Percentiles rank a stretch among this genome's conserved stretches.
These are phyloP conservation scores for Nothoprocta perdicaria DNA, from an alignment of 2,113 vertebrate species.

Conservation along the genomic window DNA sequence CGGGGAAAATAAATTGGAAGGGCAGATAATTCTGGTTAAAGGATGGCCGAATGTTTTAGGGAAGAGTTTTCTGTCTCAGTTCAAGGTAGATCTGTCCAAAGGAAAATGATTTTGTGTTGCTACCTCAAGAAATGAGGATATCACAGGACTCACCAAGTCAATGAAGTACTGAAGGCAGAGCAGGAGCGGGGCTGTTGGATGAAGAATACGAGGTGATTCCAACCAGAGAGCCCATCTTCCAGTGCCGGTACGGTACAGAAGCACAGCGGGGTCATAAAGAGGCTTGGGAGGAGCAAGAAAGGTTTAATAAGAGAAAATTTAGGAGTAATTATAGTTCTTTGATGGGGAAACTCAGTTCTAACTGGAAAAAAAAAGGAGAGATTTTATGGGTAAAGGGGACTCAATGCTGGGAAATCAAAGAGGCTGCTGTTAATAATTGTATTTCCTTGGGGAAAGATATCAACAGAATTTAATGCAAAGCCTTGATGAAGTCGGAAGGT, in stretches of 20 bases:
- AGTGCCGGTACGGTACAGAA: fast-evolving
- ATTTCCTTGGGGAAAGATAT: neutral
- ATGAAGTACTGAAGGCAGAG: neutral
- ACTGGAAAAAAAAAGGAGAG: neutral
- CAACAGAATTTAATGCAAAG: no score
- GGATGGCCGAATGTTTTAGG: neutral
- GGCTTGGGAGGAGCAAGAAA: fast-evolving
- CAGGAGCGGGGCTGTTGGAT: neutral
- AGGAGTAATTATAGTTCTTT: neutral
- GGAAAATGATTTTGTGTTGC: neutral
- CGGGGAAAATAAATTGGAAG: neutral
- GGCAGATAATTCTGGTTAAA: neutral
- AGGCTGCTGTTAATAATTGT: neutral
- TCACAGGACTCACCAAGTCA: neutral
- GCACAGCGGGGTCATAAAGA: neutral
- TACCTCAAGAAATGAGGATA: neutral
- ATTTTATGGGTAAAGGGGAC: neutral
- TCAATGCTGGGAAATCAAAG: neutral
- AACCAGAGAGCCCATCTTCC: neutral
- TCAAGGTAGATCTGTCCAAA: neutral
- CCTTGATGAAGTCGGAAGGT: no score
- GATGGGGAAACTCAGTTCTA: neutral
- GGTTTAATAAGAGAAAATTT: neutral
- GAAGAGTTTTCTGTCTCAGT: neutral
- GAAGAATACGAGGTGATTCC: neutral